Base-by-base conservation (phyloP, 1,140 invertebrate species). In the Sitophilus oryzae region DNA sequence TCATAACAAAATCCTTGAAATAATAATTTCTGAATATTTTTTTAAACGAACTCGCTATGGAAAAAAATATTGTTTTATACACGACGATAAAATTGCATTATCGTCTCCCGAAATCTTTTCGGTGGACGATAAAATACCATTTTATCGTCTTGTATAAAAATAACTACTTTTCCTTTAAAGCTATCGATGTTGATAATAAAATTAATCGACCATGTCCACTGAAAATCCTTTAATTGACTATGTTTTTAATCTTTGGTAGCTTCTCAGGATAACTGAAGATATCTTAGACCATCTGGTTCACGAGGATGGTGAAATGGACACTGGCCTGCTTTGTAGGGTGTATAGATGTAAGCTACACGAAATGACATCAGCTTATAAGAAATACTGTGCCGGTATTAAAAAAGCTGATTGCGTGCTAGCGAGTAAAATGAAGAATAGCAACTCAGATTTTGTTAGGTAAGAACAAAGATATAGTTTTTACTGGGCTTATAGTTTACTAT, bases 301-400 rank as follows among this genome's bases (percentile, higher is more conserved):
- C 59, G 80, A 88, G 55, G 86, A 89, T 22, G 82, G 81, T 25
- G 83, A 85, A 67, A 77, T 79, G 41, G 79, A 83, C 60, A 77
- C 82, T 34, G 78, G 79, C 54, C 78, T 78, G 18, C 74, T 85
- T 45, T 79, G 80, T n/a, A 77, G 78, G 34, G 79, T 83, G 0
- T 91, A 90, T 70, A 73, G 86, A 15, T 79, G 79, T 21, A 86
- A 88, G 69, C 78, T 86, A 45, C 77, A 81, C 34, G 78, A 80
- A 59, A 83, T 89, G 36, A 84, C 81, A 59, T 79, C 81, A 8
- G 79, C 85, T 20, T 90, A 90, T 69, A 82, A 85, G 68, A 81
- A 83, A 66, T 91, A 90, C 69, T 84, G 88, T 66, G 81, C 85
- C 58, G 88, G 88, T 34, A 77, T 90, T 48, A 89, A 90, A 69